These are phyloP conservation scores for Dorcus hopei DNA, from an alignment of 2,888 invertebrate genomes.

Conservation along the genomic window DNA sequence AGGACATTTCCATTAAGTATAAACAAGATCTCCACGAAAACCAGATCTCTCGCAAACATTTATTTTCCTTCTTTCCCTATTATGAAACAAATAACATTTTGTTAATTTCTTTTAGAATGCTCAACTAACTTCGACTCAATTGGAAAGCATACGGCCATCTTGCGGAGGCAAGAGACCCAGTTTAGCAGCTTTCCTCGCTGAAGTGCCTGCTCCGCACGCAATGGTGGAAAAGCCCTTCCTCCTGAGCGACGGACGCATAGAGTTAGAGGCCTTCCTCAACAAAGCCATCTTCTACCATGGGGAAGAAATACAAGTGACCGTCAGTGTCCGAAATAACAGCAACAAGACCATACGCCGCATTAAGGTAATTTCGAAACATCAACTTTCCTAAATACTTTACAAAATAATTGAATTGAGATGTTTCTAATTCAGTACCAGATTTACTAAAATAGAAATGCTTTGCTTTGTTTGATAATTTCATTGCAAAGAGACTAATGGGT, in stretches of 20 bases:
- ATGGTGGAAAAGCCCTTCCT: conserved; percentile 80
- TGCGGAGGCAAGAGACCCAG: conserved; percentile 44
- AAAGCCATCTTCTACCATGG: conserved; percentile 81
- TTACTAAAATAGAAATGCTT: no score
- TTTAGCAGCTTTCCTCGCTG: conserved; percentile 38
- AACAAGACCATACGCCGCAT: conserved; percentile 80
- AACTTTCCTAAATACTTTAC: no score
- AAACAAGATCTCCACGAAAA: no score
- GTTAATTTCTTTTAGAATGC: no score
- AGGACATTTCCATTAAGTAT: no score
- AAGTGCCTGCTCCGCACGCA: conserved; percentile 64
- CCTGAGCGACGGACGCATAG: conserved; percentile 78
- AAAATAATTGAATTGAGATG: no score
- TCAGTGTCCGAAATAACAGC: conserved; percentile 75
- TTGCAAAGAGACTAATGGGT: no score
- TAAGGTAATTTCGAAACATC: conserved; percentile 57
- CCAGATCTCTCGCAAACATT: no score
- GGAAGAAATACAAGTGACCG: conserved; percentile 72
- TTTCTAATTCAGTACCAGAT: no score
- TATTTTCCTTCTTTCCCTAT: no score
- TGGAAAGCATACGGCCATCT: conserved; percentile 8
- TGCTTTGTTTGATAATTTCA: no score
- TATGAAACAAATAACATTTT: no score
- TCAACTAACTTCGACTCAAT: neutral
- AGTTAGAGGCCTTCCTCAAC: conserved; percentile 75